Base-by-base conservation (phyloP, 2,113 vertebrate genomes). In the Seriola rivoliana region DNA sequence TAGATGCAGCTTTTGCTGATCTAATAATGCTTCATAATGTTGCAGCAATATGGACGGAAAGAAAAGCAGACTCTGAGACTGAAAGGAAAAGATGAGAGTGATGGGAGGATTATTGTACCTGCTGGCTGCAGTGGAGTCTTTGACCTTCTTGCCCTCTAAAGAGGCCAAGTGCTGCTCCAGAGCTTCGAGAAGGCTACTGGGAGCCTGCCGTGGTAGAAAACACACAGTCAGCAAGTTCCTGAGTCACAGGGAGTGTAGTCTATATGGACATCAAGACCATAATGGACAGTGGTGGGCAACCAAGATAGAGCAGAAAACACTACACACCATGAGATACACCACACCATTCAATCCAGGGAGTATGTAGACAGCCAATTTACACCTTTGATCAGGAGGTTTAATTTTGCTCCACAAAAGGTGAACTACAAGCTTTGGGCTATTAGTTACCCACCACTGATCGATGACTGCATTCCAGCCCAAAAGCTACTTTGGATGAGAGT, bases 71-170 rank as follows among this genome's bases (percentile, higher is more conserved):
- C 2, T 19, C 29, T 34, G 19, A 69, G 19, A 65, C 44, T 68
- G 0, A 29, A 16, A 36, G 25, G 14, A 46, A 50, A 62, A 58
- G 54, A 40, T 50, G 42, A 71, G 23, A 34, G 29, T 36, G 50
- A 60, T 1, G 21, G 32, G 25, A 73, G 64, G 69, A 69, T 85
- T 62, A 73, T 87, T 76, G 63, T 93, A 98, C 98, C 98, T 98
- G 98, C 97, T 99, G 93, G 97, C 97, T 89, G 97, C 97, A 69
- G 98, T 99, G 73, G 97, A 99, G 90, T 99, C 98, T 95, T 99
- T 99, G 79, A 99, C 98, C 94, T 99, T 99, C 91, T 99, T 99
- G 90, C 98, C 98, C 94, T 99, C 98, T 92, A 99, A 96, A 89
- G 98, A 99, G 90, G 97, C 98, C 95, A 99, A 95, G 92, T 99